These are phyloP conservation scores for Tribolium madens DNA, from an alignment of 1,140 invertebrate species.

Conservation along the genomic window DNA sequence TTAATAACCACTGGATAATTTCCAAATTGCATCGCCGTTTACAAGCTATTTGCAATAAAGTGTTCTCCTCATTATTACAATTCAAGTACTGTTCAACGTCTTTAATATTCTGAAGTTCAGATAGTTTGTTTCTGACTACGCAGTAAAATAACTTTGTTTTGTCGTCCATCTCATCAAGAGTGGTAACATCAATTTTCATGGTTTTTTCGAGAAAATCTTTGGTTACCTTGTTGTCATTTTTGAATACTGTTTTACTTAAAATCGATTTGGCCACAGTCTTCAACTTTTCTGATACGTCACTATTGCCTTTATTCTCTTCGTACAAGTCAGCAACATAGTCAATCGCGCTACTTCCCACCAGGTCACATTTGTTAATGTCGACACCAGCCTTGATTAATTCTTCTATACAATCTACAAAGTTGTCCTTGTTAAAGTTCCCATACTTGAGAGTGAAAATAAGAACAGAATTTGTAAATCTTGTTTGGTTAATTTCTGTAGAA, in stretches of 20 bases:
- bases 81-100: neutral
- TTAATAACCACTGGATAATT: neutral
- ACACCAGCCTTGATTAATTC: neutral
- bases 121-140: neutral
- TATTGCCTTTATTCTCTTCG: neutral
- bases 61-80: neutral
- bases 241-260: neutral
- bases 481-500: neutral
- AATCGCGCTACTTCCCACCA: neutral
- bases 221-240: neutral
- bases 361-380: neutral
- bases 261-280: neutral
- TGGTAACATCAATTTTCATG: neutral
- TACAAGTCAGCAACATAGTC: neutral
- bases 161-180: neutral
- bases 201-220: neutral
- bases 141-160: constrained; percentile 16
- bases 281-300: neutral
- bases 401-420: neutral
- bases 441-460: neutral
- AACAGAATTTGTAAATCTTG: neutral
- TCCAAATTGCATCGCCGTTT: neutral
- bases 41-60: constrained; percentile 10
- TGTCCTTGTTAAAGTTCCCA: neutral
- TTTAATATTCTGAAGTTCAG: neutral